A percentile compares a stretch with the other conserved stretches of the same genome.
Conservation (phyloP, 2,797 vertebrate species). For the Molothrus ater region DNA sequence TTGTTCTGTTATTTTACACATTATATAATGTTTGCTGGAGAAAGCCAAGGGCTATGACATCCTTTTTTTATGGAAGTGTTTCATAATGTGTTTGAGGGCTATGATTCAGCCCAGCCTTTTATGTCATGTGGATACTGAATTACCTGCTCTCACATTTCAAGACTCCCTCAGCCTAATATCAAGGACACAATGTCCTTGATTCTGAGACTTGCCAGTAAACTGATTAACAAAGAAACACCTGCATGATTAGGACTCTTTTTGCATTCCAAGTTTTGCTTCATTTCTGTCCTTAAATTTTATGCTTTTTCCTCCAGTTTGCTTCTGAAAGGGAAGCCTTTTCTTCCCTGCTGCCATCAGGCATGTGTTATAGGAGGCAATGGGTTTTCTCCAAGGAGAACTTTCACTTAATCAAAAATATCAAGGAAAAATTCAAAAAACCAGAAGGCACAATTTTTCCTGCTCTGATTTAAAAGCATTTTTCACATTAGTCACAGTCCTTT, state of each 20-base stretch:
- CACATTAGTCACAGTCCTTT: not conserved
- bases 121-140: not conserved
- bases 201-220: not conserved
- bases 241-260: not conserved
- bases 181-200: not conserved
- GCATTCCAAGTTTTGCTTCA: not conserved
- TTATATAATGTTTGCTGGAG: not conserved
- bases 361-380: not conserved
- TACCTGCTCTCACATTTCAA: not conserved
- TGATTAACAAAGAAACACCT: not conserved
- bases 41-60: not conserved
- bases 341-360: not conserved
- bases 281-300: not conserved
- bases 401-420: not conserved
- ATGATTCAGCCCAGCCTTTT: not conserved
- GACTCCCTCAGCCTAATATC: not conserved
- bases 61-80: not conserved
- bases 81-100: not conserved
- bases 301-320: not conserved
- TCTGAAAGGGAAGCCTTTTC: not conserved
- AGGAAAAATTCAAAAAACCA: not conserved
- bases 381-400: not conserved
- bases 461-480: constrained; percentile 5
- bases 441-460: not conserved
- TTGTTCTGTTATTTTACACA: not conserved